Base-by-base conservation (phyloP, 2,113 vertebrate species). In the Mormyrus iriodes region DNA sequence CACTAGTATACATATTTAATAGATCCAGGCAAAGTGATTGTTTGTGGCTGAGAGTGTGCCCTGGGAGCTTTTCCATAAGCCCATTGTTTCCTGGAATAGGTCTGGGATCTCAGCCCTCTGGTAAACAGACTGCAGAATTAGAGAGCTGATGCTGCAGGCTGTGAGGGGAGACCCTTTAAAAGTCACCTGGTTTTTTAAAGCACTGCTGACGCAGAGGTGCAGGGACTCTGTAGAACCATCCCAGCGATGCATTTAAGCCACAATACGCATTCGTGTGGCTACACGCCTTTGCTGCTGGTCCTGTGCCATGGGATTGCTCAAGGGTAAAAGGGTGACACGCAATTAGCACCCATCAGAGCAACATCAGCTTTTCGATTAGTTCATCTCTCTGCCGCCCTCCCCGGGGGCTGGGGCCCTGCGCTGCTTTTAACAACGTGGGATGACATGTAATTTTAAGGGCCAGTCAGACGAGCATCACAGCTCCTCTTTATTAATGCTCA, bases 331-430 rank as follows among this genome's bases (percentile, higher is more conserved):
- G 42, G 76, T 42, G 69, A 52, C 88, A 61, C 31, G 21, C 88
- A 89, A 89, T 89, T 85, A 89, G 52, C 73, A 7, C 52, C 82
- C 19, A 89, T 85, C 79, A 85, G 55, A 89, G 53, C 19, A 12
- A 65, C 35, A 89, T 61, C 24, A 58, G 88, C 8, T 61, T 85
- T 44, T 58, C 79, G 17, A 61, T 87, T 61, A 61, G 86, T 46
- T 86, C 85, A 35, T 53, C n/a, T 53, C 85, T 51, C 27, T 86
- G 48, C 85, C 15, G 19, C 15, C 46, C n/a, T 52, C 49, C 85
- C 49, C 10, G 1, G 5, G 48, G 85, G 85, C 79, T 48, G 39
- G 79, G 39, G 31, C 17, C 39, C 19, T 46, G 10, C 42, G 4
- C 31, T 5, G 69, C 69, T 15, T 44, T 83, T 4, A 21, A 24